phyloP scores from a whole-genome alignment of 2,113 vertebrate genomes.

The Cnemophilus loriae region DNA sequence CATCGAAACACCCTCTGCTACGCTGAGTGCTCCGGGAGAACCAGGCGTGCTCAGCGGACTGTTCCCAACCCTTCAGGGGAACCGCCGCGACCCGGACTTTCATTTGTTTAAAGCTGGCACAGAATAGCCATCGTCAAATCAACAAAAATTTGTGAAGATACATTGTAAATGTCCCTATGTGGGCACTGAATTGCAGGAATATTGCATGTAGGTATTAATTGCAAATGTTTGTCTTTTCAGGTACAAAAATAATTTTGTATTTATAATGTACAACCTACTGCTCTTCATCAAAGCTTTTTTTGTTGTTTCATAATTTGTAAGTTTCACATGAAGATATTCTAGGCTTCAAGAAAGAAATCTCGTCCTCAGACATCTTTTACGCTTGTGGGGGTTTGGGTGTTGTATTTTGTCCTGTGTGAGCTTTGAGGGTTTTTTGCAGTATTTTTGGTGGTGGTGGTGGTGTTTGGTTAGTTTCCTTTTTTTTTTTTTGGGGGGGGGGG shows the following conservation, averaged over 20 bases:
- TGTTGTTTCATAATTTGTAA: background rate
- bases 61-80: accelerated
- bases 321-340: background rate
- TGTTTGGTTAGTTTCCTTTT: background rate
- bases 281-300: background rate
- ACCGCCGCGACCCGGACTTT: accelerated
- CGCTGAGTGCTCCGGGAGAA: background rate
- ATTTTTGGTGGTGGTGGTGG: background rate
- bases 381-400: background rate
- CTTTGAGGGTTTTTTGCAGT: background rate
- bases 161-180: background rate
- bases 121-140: background rate
- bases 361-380: background rate
- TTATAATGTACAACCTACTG: background rate
- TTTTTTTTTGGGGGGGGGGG: accelerated
- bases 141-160: background rate
- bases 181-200: background rate
- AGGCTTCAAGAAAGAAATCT: background rate
- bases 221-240: background rate
- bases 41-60: accelerated
- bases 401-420: background rate
- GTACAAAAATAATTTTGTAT: background rate
- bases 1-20: too few species aligned
- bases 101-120: too few species aligned
- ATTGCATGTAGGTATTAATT: background rate